Evolutionary conservation across 1,140 invertebrate genomes (phyloP).

Genomic region (Pygmarrhopalites habei): DNA sequence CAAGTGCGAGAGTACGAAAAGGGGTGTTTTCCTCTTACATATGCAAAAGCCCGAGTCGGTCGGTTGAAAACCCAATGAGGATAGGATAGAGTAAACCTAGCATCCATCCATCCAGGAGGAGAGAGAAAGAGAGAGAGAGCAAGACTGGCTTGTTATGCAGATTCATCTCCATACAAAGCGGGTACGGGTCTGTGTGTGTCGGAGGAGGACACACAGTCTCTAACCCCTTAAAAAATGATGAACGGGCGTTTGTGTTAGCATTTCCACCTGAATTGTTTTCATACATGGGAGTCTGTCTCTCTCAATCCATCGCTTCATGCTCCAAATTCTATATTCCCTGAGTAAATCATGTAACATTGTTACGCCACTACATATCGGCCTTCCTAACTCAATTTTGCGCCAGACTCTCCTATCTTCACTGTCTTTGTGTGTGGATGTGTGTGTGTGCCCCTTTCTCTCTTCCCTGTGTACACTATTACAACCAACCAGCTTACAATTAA

Average conservation of each 20-base stretch:
- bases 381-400: conserved; percentile 14
- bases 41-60: conserved; percentile 14
- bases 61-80: conserved; percentile 8
- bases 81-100: conserved; percentile 3
- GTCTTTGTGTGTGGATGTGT: not conserved
- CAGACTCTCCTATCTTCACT: not conserved
- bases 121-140: not conserved
- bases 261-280: conserved; percentile 39
- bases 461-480: no score
- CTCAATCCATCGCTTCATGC: conserved; percentile 10
- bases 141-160: conserved; percentile 20
- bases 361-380: conserved; percentile 6
- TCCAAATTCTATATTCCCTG: conserved; percentile 22
- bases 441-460: no score
- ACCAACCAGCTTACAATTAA: no score
- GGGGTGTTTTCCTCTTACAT: conserved; percentile 16
- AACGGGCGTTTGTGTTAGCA: conserved; percentile 36
- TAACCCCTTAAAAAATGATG: conserved; percentile 32
- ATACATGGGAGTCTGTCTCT: conserved; percentile 17
- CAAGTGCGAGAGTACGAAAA: conserved; percentile 6
- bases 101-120: no score
- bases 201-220: not conserved
- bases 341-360: conserved; percentile 18
- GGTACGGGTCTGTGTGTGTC: not conserved
- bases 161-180: conserved; percentile 23